Evolutionary conservation across 1,140 invertebrate genomes (phyloP).

Genomic region (Drosophila insularis): DNA sequence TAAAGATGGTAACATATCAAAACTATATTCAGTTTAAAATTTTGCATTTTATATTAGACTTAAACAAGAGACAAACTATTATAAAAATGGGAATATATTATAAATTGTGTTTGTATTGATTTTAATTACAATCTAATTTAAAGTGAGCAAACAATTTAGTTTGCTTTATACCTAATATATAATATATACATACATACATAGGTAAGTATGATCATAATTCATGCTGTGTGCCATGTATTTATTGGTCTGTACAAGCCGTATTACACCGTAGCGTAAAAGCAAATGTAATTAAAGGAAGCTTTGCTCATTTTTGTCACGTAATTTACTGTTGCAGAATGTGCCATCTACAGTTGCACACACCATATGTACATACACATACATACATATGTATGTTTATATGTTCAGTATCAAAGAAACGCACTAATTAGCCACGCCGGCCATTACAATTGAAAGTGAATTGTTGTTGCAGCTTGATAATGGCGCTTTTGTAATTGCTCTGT

Average conservation of each 20-base stretch:
- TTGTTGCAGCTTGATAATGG: conserved; percentile 9
- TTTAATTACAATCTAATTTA: too few relatives aligned
- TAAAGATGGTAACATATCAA: too few relatives aligned
- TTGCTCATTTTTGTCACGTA: conserved; percentile 51
- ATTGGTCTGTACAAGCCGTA: background rate
- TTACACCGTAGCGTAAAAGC: background rate
- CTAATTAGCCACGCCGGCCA: conserved; percentile 46
- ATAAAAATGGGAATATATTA: too few relatives aligned
- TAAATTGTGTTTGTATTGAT: too few relatives aligned
- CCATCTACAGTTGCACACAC: background rate
- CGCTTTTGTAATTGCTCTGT: conserved; percentile 37
- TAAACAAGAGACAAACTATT: too few relatives aligned
- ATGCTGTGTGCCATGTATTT: background rate
- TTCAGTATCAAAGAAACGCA: conserved; percentile 41
- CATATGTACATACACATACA: background rate
- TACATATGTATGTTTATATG: background rate
- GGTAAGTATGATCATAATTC: background rate
- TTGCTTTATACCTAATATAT: too few relatives aligned
- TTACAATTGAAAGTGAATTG: conserved; percentile 39
- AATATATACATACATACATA: background rate
- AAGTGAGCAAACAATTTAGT: too few relatives aligned
- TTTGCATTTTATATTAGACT: too few relatives aligned
- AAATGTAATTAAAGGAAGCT: conserved; percentile 47
- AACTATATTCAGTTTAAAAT: too few relatives aligned
- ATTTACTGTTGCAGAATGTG: conserved; percentile 40